A percentile compares a stretch with the other conserved stretches of the same genome.
phyloP scores from a whole-genome alignment of 2,888 invertebrate species.

The Buathra laborator region DNA sequence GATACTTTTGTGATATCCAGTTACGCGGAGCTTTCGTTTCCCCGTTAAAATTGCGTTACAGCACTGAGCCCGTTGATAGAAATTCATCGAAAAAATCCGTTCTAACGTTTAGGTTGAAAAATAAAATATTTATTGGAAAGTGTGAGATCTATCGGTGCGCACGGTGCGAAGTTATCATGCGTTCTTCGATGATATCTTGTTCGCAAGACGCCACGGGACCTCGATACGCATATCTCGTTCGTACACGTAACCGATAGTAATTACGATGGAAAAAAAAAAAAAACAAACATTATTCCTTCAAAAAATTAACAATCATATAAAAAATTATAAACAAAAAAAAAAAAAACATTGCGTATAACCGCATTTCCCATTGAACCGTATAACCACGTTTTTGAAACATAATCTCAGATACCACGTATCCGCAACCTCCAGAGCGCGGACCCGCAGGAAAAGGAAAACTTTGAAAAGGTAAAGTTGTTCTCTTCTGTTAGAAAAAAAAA shows the following conservation, averaged over 20 bases:
- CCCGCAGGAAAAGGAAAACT: constrained; percentile 87
- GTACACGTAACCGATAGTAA: constrained; percentile 15
- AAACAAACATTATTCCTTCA: background rate
- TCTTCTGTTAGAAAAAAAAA: constrained; percentile 74
- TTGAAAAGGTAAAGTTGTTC: constrained; percentile 88
- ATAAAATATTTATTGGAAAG: constrained; percentile 27
- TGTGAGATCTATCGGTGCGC: constrained; percentile 37
- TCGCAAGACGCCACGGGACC: constrained; percentile 21
- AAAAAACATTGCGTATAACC: constrained; percentile 35
- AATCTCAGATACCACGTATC: constrained; percentile 84
- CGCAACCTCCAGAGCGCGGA: constrained; percentile 86
- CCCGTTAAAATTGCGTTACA: background rate
- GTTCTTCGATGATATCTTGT: constrained; percentile 22
- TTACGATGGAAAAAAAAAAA: constrained; percentile 19
- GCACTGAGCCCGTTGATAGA: constrained; percentile 31
- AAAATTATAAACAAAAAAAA: constrained; percentile 3
- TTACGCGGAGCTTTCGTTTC: background rate
- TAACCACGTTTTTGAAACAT: constrained; percentile 83
- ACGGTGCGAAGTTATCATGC: constrained; percentile 31
- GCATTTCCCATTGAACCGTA: constrained; percentile 73
- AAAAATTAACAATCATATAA: constrained; percentile 32
- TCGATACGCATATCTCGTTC: constrained; percentile 28
- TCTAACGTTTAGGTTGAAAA: constrained; percentile 34
- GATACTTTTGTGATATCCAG: background rate
- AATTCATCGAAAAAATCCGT: constrained; percentile 40